Percentiles rank a stretch among this genome's conserved stretches.
Conservation (phyloP, 2,113 vertebrate species). For the Callocephalon fimbriatum region DNA sequence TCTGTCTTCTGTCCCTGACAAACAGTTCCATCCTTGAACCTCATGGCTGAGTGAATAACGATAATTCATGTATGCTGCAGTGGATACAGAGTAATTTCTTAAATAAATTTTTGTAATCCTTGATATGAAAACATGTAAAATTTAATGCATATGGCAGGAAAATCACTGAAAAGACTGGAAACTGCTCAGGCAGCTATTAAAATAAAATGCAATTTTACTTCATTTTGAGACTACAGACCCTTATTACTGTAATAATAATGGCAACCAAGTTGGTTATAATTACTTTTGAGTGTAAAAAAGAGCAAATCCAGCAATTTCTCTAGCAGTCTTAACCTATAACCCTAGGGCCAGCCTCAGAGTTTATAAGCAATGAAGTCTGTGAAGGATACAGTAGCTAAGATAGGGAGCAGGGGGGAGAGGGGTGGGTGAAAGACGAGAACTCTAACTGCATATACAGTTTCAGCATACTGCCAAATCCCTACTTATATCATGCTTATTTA, state of each 20-base stretch:
- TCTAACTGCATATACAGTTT: background rate
- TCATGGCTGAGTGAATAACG: background rate
- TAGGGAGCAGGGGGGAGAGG: background rate
- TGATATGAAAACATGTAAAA: background rate
- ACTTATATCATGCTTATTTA: background rate
- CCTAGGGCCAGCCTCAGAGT: background rate
- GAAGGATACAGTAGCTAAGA: background rate
- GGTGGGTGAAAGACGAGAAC: background rate
- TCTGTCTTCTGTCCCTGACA: background rate
- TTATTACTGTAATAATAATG: background rate
- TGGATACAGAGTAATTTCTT: background rate
- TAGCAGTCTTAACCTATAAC: background rate
- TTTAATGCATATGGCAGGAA: background rate
- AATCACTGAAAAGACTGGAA: background rate
- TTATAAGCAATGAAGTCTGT: background rate
- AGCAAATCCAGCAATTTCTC: background rate
- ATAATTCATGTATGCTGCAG: background rate
- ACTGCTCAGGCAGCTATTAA: background rate
- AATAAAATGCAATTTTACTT: background rate
- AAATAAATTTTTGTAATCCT: slow-evolving; percentile 12
- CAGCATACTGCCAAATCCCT: background rate
- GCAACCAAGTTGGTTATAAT: background rate
- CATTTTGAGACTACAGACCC: background rate
- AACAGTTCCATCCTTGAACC: background rate
- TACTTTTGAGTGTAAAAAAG: background rate